Conservation (phyloP, 2,888 invertebrate genomes). For the Gibbula magus region DNA sequence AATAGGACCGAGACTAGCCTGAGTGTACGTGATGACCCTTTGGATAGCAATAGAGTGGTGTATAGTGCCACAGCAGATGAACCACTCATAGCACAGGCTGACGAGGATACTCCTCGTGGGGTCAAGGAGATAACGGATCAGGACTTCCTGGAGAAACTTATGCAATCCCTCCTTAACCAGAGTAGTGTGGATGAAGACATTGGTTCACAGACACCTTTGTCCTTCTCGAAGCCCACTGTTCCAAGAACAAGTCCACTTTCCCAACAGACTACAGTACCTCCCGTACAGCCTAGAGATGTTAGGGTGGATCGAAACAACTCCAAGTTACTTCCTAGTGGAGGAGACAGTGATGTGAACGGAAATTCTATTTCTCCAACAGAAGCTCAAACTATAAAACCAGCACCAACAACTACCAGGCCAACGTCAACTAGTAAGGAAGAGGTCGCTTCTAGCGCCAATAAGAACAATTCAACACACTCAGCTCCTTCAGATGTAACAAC, state of each 20-base stretch:
- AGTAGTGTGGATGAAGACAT: not conserved
- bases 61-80: too few relatives aligned
- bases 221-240: constrained; percentile 7
- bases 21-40: too few relatives aligned
- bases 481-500: too few relatives aligned
- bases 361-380: not conserved
- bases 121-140: not conserved
- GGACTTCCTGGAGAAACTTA: not conserved
- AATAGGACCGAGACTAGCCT: too few relatives aligned
- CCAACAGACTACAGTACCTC: not conserved
- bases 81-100: not conserved
- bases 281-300: not conserved
- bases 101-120: not conserved
- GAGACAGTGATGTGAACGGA: not conserved
- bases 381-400: not conserved
- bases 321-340: too few relatives aligned
- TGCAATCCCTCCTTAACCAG: not conserved
- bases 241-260: not conserved
- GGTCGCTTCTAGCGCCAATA: not conserved
- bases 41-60: too few relatives aligned
- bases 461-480: too few relatives aligned
- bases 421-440: not conserved
- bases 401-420: not conserved
- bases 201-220: not conserved
- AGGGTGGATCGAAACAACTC: not conserved